phyloP scores from a whole-genome alignment of 37 sponge, comb jelly and placozoan species.

The Haliclona indistincta region DNA sequence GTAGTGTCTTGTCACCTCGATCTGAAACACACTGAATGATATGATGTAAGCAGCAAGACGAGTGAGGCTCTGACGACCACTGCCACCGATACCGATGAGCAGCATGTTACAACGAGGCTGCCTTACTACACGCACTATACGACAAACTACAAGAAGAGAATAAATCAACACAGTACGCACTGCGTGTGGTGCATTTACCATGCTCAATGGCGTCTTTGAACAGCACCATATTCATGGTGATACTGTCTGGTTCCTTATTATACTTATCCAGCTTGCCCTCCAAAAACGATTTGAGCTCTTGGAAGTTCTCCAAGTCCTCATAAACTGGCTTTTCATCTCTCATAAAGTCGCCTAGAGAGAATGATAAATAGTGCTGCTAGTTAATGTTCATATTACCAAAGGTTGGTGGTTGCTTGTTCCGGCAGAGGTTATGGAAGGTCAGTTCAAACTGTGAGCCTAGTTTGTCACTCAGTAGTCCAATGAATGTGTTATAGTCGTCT shows the following conservation, averaged over 20 bases:
- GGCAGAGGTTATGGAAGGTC: conserved; percentile 93
- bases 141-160: conserved; percentile 68
- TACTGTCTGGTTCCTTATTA: conserved; percentile 97
- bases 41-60: conserved; percentile 92
- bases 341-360: conserved; percentile 3
- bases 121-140: conserved; percentile 93
- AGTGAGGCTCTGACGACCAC: conserved; percentile 95
- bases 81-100: conserved; percentile 96
- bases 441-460: conserved; percentile 92
- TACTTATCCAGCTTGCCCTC: conserved; percentile 97
- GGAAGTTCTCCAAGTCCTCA: conserved; percentile 92
- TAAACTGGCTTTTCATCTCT: conserved; percentile 71
- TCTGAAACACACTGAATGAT: conserved; percentile 89
- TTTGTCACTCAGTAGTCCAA: conserved; percentile 82
- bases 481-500: conserved; percentile 86
- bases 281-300: conserved; percentile 86
- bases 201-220: conserved; percentile 99
- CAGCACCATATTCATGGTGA: conserved; percentile 95
- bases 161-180: neutral
- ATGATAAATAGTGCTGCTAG: neutral
- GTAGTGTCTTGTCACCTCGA: conserved; percentile 96
- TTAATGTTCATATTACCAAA: conserved; percentile 57
- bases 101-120: conserved; percentile 98
- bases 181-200: conserved; percentile 24
- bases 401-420: conserved; percentile 81